Conservation (phyloP, 1,140 invertebrate species). For the Aricia agestis region DNA sequence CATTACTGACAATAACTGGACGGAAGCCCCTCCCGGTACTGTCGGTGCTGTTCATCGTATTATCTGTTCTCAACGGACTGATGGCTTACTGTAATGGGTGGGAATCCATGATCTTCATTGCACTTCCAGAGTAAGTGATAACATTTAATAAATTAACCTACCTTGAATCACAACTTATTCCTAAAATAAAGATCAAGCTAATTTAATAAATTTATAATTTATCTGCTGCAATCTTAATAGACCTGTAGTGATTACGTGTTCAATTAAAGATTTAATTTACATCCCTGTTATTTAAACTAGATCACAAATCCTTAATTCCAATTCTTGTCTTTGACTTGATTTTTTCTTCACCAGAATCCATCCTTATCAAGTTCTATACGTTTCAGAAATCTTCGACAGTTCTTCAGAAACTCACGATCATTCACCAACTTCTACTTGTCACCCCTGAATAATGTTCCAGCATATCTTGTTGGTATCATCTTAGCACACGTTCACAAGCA, state of each 20-base stretch:
- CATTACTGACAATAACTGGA: constrained; percentile 30
- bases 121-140: constrained; percentile 37
- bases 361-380: too few species aligned
- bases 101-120: constrained; percentile 36
- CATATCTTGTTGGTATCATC: constrained; percentile 21
- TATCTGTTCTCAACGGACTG: constrained; percentile 29
- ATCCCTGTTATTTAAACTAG: too few species aligned
- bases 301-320: too few species aligned
- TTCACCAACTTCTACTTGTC: background rate
- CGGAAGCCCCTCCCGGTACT: constrained; percentile 29
- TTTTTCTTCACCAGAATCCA: too few species aligned
- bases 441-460: background rate
- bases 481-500: constrained; percentile 34
- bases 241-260: too few species aligned
- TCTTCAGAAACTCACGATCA: background rate
- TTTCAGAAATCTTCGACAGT: background rate
- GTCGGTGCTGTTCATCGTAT: constrained; percentile 25
- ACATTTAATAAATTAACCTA: too few species aligned
- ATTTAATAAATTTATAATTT: too few species aligned
- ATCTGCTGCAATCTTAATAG: too few species aligned
- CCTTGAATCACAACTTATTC: too few species aligned
- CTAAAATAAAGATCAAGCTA: too few species aligned
- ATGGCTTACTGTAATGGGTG: constrained; percentile 37
- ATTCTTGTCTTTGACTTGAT: too few species aligned
- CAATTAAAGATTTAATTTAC: too few species aligned